Conservation (phyloP, 2,113 vertebrate genomes). For the Bujurquina vittata region DNA sequence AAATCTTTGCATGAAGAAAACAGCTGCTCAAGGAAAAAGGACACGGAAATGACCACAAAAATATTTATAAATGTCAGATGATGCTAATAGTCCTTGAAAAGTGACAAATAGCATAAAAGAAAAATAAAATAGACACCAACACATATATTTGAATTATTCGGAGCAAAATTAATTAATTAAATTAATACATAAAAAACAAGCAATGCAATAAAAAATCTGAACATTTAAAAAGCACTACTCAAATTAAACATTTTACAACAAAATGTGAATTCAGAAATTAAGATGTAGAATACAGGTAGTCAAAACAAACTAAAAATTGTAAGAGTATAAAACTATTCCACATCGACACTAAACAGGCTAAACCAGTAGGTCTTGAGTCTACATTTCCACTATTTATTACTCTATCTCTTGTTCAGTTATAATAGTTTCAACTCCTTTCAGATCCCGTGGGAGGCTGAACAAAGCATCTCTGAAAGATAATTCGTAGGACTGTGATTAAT, state of each 20-base stretch:
- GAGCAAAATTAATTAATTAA: not conserved
- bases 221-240: no score
- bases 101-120: not conserved
- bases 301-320: no score
- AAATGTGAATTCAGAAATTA: no score
- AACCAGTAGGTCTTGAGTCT: not conserved
- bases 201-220: not conserved
- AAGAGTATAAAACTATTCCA: not conserved
- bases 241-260: no score
- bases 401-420: not conserved
- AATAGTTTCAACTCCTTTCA: not conserved
- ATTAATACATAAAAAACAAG: not conserved
- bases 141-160: not conserved
- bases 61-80: not conserved
- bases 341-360: not conserved
- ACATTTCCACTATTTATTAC: not conserved
- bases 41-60: not conserved
- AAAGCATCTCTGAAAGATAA: not conserved
- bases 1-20: not conserved
- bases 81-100: not conserved
- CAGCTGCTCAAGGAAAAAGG: not conserved
- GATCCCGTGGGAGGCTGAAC: not conserved
- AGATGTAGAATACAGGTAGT: no score
- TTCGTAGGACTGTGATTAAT: not conserved
- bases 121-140: not conserved